Evolutionary conservation across 2,888 invertebrate genomes (phyloP), one percentile per base, ranked within the genome.

Genomic region (Drosophila trichaetosa): DNA sequence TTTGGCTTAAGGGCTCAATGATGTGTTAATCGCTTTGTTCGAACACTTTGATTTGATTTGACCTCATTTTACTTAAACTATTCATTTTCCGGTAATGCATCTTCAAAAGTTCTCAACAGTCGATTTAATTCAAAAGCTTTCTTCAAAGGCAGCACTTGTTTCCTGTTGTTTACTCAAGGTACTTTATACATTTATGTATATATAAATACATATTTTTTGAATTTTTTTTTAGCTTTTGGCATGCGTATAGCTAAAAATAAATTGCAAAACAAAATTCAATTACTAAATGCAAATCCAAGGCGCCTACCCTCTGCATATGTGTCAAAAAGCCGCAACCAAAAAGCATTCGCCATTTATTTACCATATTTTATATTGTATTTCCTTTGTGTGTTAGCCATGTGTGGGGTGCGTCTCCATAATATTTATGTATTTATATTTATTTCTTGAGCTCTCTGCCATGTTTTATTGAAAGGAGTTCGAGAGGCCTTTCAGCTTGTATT

Each of bases 261-360:
- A 88, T 83, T 88, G 72, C 75, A 83, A 83, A 88, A 86, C 87
- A 88, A 83, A 90, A 87, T 87, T 87, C 87, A 87, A 87, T 87
- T 87, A 90, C 87, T 60, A 88, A 87, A 87, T 87, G 87, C 90
- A 90, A 90, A 88, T 85, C 78, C 68, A 70, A 81, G 76, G 67
- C 74, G 74, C 66, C 71, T 6, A 18, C 36, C 16, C 16, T 16
- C 8, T 1, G 49, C 70, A 75, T 64, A 68, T 85, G 73, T 87
- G 82, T 89, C 83, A 82, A 78, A 84, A 79, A 72, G 67, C 71
- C 78, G 57, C 73, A 82, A 80, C 82, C 80, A 82, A 76, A 80
- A 82, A 68, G 72, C 73, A 73, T 78, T 83, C 80, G 72, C 83
- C 77, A 83, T 78, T 80, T 86, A 74, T 82, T 82, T 74, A 76